Base-by-base conservation (phyloP, 2,888 invertebrate species). In the Tridacna crocea region DNA sequence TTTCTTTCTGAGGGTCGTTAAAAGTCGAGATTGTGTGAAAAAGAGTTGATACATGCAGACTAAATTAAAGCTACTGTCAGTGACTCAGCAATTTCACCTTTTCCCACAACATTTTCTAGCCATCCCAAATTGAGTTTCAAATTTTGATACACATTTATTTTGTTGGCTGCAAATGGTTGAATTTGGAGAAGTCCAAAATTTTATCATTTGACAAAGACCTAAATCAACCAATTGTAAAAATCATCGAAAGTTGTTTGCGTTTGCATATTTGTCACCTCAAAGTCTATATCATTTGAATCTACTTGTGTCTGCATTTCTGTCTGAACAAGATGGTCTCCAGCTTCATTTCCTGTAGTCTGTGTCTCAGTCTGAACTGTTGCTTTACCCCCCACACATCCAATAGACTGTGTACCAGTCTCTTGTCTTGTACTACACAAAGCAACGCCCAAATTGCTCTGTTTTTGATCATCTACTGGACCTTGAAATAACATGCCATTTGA, bases 231-330 rank as follows among this genome's bases (percentile, higher is more conserved):
- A 46, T 79, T 78, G 76, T 76, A 80, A 17, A 85, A 68, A 22
- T 85, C 85, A 48, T 89, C 87, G 84, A 89, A 88, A n/a, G 87
- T 87, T 15, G 91, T 91, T 76, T 91, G 90, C 4, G 91, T 91
- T 46, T 85, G 79, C 73, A 76, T 85, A 58, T 82, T 85, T 11
- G 72, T 85, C 4, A 78, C 80, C 36, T 70, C 65, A 78, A 85
- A 85, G 46, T 77, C 79, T 17, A 68, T 70, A 47, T 82, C 80
- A 11, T 60, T 58, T 27, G 36, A 61, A 72, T 80, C 80, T 12
- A 79, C 76, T 60, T 82, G 79, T 8, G 85, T 80, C 55, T 91
- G 91, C 8, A 90, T 91, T 77, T 91, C 87, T 60, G 79, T 81
- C 76, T 84, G 84, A 24, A 76, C 15, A n/a, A 73, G 68, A n/a